phyloP scores from a whole-genome alignment of 2,113 vertebrate species.

The Rostratula benghalensis region DNA sequence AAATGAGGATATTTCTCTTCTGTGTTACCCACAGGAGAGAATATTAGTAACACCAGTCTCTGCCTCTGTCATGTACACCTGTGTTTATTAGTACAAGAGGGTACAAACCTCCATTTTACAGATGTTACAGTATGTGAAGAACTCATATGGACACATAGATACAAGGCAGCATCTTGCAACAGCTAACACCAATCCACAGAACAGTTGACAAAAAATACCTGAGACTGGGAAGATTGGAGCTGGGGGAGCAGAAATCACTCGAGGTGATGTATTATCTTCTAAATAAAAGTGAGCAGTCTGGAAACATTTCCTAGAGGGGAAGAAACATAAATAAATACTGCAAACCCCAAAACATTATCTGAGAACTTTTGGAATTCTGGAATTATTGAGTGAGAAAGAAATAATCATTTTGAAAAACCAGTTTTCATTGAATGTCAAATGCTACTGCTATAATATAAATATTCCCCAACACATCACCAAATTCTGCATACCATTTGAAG shows the following conservation, averaged over 20 bases:
- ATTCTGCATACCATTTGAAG: not conserved
- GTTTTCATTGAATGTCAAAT: not conserved
- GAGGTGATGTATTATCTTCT: conserved; percentile 88
- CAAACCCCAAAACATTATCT: not conserved
- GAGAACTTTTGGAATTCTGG: not conserved
- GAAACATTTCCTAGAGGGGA: conserved; percentile 89
- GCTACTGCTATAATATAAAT: not conserved
- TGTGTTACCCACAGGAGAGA: not conserved
- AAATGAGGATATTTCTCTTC: not conserved
- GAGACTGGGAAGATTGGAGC: conserved; percentile 88
- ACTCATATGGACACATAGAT: not conserved
- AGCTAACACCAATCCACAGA: not conserved
- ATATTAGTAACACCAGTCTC: not conserved
- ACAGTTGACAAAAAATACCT: conserved; percentile 76
- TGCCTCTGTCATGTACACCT: not conserved
- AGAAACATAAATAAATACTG: conserved; percentile 14
- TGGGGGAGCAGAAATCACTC: conserved; percentile 83
- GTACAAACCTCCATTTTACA: not conserved
- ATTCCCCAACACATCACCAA: not conserved
- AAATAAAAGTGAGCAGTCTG: conserved; percentile 98
- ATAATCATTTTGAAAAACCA: not conserved
- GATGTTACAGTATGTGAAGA: not conserved
- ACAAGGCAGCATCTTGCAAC: not conserved
- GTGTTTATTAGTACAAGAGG: not conserved
- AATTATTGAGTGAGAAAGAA: not conserved